Percentiles rank a stretch among this genome's conserved stretches.
phyloP scores from a whole-genome alignment of 2,113 vertebrate species.

The Thamnophis sirtalis region DNA sequence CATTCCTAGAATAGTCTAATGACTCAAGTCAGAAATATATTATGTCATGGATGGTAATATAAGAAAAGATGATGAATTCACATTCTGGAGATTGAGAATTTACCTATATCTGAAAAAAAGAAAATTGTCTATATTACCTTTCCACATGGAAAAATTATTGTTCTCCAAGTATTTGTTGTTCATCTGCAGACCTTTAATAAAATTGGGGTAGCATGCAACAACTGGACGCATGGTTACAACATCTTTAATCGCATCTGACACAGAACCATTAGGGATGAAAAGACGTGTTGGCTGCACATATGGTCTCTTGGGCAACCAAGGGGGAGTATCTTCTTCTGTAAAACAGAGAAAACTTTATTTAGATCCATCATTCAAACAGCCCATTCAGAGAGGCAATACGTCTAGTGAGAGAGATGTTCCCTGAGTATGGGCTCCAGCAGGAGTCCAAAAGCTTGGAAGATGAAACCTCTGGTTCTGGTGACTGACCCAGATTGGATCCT shows the following conservation, averaged over 20 bases:
- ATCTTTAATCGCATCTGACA: conserved; percentile 44
- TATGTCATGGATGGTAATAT: neutral
- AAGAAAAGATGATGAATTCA: neutral
- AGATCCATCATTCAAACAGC: neutral
- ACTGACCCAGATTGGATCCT: neutral
- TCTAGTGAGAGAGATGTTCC: neutral
- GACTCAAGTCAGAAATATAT: neutral
- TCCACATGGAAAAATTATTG: conserved; percentile 55
- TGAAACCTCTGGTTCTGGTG: neutral
- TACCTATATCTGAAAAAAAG: neutral
- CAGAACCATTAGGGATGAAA: conserved; percentile 44
- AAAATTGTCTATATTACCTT: conserved; percentile 42
- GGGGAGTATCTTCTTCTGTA: conserved; percentile 29
- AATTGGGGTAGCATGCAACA: conserved; percentile 54
- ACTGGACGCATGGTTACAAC: conserved; percentile 51
- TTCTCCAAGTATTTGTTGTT: conserved; percentile 55
- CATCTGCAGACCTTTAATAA: conserved; percentile 59
- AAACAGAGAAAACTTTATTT: neutral
- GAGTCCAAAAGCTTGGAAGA: neutral
- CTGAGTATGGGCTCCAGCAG: neutral
- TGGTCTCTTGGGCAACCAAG: conserved; percentile 26
- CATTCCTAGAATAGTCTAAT: neutral
- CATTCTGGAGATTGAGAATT: neutral
- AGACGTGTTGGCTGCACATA: conserved; percentile 46
- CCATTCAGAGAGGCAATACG: neutral